A percentile compares a stretch with the other conserved stretches of the same genome.
phyloP scores from a whole-genome alignment of 2,113 vertebrate genomes.

The Pontoporia blainvillei region DNA sequence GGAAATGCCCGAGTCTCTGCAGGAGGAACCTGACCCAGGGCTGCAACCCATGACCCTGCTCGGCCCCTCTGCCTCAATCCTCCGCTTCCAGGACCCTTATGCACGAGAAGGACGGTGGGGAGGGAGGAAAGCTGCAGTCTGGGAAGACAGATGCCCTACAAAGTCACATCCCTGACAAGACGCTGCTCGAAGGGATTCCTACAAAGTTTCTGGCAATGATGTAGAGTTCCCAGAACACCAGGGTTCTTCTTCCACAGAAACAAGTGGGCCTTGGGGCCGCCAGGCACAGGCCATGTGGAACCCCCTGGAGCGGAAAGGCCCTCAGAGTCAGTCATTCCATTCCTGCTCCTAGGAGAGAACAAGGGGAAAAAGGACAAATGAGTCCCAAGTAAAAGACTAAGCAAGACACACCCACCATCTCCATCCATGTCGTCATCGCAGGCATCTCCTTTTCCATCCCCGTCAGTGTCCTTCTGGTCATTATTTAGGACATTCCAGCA shows the following conservation, averaged over 20 bases:
- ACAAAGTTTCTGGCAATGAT: background rate
- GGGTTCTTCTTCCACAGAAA: background rate
- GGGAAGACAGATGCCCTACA: background rate
- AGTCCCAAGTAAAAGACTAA: background rate
- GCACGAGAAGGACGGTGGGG: rapidly evolving
- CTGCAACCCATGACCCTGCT: background rate
- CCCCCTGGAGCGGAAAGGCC: background rate
- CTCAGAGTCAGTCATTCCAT: background rate
- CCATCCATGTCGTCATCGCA: constrained; percentile 98
- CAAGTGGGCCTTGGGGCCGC: too few species aligned
- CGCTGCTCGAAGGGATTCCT: background rate
- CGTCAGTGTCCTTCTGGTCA: constrained; percentile 93
- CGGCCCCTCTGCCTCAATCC: background rate
- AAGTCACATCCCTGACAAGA: background rate
- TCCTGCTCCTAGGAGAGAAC: background rate
- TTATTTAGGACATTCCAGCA: constrained; percentile 89
- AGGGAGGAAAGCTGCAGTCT: background rate
- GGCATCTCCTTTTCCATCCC: constrained; percentile 92
- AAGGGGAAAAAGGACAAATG: background rate
- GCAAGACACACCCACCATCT: constrained; percentile 83
- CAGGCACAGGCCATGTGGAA: background rate
- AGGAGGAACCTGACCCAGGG: background rate
- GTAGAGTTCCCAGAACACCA: background rate
- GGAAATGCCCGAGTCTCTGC: background rate
- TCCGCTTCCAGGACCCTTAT: background rate